Evolutionary conservation across 2,113 vertebrate genomes (phyloP).

Genomic region (Myanophis thanlyinensis): DNA sequence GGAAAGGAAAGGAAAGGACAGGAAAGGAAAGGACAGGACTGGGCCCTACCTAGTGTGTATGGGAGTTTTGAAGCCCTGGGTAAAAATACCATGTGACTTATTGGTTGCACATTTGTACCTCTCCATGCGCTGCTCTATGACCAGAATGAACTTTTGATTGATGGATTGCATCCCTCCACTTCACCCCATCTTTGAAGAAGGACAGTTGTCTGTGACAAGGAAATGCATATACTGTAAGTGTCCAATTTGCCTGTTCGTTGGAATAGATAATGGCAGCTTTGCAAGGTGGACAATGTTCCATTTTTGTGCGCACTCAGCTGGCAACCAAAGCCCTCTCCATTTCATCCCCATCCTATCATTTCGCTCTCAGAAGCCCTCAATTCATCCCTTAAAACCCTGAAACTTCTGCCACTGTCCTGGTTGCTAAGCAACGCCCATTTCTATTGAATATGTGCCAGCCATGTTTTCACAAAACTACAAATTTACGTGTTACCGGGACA

Average conservation of each 20-base stretch:
- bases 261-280: background rate
- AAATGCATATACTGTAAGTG: background rate
- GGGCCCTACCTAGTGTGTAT: background rate
- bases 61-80: background rate
- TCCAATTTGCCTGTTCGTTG: background rate
- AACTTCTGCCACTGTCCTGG: background rate
- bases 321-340: background rate
- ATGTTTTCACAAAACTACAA: background rate
- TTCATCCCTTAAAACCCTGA: background rate
- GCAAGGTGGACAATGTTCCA: background rate
- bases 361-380: background rate
- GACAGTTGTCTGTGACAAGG: background rate
- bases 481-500: background rate
- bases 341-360: background rate
- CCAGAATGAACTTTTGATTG: background rate
- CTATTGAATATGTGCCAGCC: background rate
- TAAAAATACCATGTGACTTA: background rate
- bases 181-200: background rate
- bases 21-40: background rate
- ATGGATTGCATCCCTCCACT: background rate
- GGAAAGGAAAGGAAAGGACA: background rate
- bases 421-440: background rate
- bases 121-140: background rate
- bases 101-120: background rate
- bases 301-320: background rate